Percentiles rank a stretch among this genome's conserved stretches.
These are phyloP conservation scores for Novumbra hubbsi DNA, from an alignment of 2,797 vertebrate species.

Conservation along the genomic window DNA sequence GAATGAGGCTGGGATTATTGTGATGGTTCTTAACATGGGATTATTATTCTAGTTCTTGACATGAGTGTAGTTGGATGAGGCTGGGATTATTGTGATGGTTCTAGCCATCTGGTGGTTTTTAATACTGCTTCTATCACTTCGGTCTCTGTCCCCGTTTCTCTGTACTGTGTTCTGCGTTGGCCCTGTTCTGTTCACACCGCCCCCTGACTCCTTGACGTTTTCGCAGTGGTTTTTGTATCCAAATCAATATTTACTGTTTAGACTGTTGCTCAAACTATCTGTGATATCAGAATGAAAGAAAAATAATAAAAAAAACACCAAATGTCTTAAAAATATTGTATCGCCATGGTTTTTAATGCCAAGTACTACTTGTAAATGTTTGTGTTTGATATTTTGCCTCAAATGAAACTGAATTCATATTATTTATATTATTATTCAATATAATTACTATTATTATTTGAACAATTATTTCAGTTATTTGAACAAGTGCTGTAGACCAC, in stretches of 20 bases:
- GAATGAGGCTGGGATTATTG: constrained; percentile 50
- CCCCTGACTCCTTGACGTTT: constrained; percentile 55
- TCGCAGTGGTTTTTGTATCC: constrained; percentile 74
- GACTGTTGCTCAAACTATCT: constrained; percentile 83
- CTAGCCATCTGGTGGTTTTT: constrained; percentile 56
- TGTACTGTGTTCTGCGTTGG: constrained; percentile 54
- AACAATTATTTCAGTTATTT: constrained; percentile 63
- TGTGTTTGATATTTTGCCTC: constrained; percentile 89
- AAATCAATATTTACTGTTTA: constrained; percentile 81
- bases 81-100: no score
- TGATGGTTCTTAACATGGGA: constrained; percentile 63
- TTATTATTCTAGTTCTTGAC: constrained; percentile 54
- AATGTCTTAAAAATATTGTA: constrained; percentile 93
- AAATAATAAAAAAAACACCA: constrained; percentile 82
- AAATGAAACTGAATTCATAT: constrained; percentile 75
- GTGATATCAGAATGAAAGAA: constrained; percentile 79
- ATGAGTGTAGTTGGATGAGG: constrained; percentile 7
- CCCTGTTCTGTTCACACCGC: constrained; percentile 19
- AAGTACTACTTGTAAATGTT: constrained; percentile 87
- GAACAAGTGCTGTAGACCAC: constrained; percentile 83
- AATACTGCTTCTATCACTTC: constrained; percentile 45
- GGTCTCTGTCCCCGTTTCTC: constrained; percentile 50
- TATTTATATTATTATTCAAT: constrained; percentile 53
- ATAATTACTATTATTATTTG: constrained; percentile 59
- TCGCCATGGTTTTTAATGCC: constrained; percentile 88